Evolutionary conservation across 2,113 vertebrate species (phyloP).

Genomic region (Quiscalus mexicanus): DNA sequence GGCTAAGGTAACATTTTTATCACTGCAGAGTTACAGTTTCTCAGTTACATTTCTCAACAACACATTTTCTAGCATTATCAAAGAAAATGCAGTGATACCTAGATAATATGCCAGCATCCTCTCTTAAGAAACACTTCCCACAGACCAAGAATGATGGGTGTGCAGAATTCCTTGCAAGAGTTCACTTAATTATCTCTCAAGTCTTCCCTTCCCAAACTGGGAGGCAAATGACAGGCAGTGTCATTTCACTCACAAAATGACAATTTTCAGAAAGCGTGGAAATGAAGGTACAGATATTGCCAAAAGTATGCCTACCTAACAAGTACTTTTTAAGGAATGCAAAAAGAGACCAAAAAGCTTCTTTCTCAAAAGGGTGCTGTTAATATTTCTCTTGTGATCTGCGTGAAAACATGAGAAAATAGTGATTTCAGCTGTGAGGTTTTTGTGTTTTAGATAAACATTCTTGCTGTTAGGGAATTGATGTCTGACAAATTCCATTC

Average conservation of each 20-base stretch:
- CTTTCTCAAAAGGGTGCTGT: neutral
- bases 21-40: neutral
- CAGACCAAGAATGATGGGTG: neutral
- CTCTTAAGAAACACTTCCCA: conserved; percentile 16
- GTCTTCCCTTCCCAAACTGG: neutral
- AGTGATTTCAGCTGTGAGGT: neutral
- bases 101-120: neutral
- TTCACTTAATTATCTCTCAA: neutral
- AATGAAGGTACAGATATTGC: neutral
- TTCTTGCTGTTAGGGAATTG: conserved; percentile 25
- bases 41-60: conserved; percentile 44
- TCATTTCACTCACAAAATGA: neutral
- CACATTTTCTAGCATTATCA: neutral
- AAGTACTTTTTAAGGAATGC: conserved; percentile 1
- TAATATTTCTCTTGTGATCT: conserved; percentile 40
- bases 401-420: conserved; percentile 28
- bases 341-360: neutral
- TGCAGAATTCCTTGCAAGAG: neutral
- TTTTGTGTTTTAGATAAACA: conserved; percentile 33
- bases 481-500: conserved; percentile 33
- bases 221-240: neutral
- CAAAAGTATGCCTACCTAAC: neutral
- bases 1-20: neutral
- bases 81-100: conserved; percentile 13
- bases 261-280: neutral